A percentile compares a stretch with the other conserved stretches of the same genome.
phyloP scores from a whole-genome alignment of 2,888 invertebrate genomes.

The Oscheius myriophilus region DNA sequence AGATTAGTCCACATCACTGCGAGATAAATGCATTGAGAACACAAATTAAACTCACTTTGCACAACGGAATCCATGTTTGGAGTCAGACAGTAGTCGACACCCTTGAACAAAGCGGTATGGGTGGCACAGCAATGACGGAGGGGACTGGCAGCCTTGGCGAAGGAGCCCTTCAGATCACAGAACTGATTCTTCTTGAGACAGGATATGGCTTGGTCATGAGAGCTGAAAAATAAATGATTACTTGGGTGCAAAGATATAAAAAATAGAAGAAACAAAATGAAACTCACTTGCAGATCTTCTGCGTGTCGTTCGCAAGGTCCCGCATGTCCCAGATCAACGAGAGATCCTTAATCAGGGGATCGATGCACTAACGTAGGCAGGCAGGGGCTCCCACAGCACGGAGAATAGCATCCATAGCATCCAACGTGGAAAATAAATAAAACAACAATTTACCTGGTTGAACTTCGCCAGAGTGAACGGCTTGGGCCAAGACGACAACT shows the following conservation, averaged over 20 bases:
- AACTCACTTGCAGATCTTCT: constrained; percentile 38
- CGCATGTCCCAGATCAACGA: constrained; percentile 42
- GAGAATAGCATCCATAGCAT: constrained; percentile 43
- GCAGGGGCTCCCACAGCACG: constrained; percentile 44
- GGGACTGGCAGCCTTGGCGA: constrained; percentile 22
- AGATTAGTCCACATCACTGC: neutral
- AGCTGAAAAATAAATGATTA: no score
- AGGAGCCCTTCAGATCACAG: constrained; percentile 42
- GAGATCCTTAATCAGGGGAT: constrained; percentile 45
- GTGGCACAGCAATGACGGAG: constrained; percentile 30
- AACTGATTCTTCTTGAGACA: constrained; percentile 38
- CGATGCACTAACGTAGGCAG: constrained; percentile 50
- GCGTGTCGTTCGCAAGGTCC: constrained; percentile 33
- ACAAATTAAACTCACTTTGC: constrained; percentile 22
- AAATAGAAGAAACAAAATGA: no score
- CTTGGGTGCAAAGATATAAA: neutral
- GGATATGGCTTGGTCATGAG: constrained; percentile 37
- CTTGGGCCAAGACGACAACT: no score
- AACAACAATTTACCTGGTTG: no score
- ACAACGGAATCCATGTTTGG: constrained; percentile 37
- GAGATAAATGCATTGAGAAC: no score
- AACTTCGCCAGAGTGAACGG: no score
- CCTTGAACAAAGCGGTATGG: constrained; percentile 40
- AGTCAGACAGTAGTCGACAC: constrained; percentile 36
- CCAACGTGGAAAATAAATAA: no score